Percentiles rank a stretch among this genome's conserved stretches.
These are phyloP conservation scores for Oligia strigilis DNA, from an alignment of 2,888 invertebrate genomes.

Conservation along the genomic window DNA sequence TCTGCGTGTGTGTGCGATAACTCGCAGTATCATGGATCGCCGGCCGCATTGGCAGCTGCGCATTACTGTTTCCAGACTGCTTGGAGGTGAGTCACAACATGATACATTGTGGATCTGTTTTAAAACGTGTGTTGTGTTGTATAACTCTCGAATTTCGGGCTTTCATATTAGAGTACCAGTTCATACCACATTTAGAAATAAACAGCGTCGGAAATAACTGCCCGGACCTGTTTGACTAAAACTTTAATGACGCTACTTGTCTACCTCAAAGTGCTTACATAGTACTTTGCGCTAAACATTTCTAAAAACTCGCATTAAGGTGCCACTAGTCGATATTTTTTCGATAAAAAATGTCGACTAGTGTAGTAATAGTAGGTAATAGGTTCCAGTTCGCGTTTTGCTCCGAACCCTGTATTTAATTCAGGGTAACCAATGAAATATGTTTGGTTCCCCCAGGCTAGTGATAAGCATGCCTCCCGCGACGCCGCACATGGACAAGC, in stretches of 20 bases:
- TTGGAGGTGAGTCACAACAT: conserved; percentile 92
- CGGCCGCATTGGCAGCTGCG: conserved; percentile 94
- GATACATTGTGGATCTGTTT: neutral
- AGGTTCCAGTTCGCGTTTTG: neutral
- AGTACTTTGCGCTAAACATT: too few species aligned
- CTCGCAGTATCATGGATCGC: conserved; percentile 87
- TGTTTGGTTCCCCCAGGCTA: conserved; percentile 88
- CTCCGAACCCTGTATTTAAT: neutral
- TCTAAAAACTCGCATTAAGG: too few species aligned
- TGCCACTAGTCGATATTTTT: too few species aligned
- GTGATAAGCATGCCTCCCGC: conserved; percentile 97
- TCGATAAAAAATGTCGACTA: too few species aligned
- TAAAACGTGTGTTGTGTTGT: neutral
- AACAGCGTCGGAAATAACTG: neutral
- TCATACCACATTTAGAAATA: neutral
- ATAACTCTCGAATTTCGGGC: neutral
- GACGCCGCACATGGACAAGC: conserved; percentile 95
- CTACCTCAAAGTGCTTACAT: neutral
- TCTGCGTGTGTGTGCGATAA: conserved; percentile 93
- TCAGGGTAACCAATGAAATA: neutral
- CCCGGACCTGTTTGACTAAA: neutral
- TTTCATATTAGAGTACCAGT: neutral
- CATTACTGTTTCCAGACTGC: conserved; percentile 97
- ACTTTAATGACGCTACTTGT: neutral
- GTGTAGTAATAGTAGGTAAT: too few species aligned